Conservation (phyloP, 2,113 vertebrate species). For the Rhinoderma darwinii region DNA sequence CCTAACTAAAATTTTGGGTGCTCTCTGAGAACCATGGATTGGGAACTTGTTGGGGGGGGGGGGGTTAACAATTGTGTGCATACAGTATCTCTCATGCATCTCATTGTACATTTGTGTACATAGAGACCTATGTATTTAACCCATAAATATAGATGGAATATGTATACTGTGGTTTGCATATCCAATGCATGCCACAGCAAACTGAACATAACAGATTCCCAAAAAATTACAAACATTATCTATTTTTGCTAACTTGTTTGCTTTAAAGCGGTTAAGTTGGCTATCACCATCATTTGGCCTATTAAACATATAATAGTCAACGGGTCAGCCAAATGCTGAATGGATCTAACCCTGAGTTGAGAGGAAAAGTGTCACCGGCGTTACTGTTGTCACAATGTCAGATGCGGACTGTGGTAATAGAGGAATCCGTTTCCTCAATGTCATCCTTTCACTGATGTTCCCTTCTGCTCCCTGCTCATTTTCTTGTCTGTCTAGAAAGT, state of each 20-base stretch:
- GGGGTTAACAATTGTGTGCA: no score
- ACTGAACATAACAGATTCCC: not conserved
- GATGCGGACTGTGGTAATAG: conserved; percentile 17
- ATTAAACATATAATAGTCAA: not conserved
- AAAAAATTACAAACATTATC: not conserved
- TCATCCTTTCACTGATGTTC: conserved; percentile 51
- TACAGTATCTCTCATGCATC: no score
- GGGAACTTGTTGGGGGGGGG: no score
- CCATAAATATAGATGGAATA: no score
- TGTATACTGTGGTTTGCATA: no score
- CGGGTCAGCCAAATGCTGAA: conserved; percentile 16
- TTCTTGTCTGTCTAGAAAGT: conserved; percentile 54
- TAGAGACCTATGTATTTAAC: no score
- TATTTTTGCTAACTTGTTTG: not conserved
- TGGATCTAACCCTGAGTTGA: conserved; percentile 11
- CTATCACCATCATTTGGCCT: not conserved
- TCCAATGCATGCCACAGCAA: not conserved
- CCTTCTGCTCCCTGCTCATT: conserved; percentile 51
- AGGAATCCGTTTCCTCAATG: conserved; percentile 50
- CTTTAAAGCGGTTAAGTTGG: not conserved
- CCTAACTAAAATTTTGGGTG: no score
- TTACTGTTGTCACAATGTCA: conserved; percentile 47
- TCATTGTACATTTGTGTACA: no score
- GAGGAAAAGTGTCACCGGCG: conserved; percentile 16
- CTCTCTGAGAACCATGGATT: no score